Conservation (phyloP, 2,797 vertebrate species). For the Manis pentadactyla region DNA sequence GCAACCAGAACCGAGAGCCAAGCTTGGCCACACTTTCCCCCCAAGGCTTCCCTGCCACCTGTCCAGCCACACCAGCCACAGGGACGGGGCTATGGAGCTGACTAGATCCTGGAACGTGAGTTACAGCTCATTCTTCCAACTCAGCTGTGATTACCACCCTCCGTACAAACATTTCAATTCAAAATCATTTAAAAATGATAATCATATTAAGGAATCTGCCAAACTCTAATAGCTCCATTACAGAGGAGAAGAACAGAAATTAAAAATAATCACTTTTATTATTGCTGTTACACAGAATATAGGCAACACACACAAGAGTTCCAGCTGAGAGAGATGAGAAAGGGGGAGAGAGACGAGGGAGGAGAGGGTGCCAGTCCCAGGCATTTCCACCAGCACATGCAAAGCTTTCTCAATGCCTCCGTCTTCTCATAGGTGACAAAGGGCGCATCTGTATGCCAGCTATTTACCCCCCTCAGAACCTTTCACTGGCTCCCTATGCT, state of each 20-base stretch:
- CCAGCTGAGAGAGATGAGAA: neutral
- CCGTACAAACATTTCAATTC: constrained; percentile 80
- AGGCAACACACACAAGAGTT: neutral
- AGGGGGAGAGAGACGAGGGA: neutral
- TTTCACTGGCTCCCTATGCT: neutral
- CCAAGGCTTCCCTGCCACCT: rapidly evolving
- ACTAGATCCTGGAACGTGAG: constrained; percentile 60
- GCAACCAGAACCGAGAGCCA: neutral
- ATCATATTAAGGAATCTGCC: constrained; percentile 79
- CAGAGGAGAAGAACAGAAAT: constrained; percentile 75
- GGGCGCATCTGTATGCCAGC: neutral
- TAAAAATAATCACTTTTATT: constrained; percentile 66
- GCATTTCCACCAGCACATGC: neutral
- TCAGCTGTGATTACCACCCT: constrained; percentile 74
- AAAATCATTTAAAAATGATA: constrained; percentile 76
- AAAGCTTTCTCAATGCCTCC: neutral
- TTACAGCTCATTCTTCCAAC: constrained; percentile 75
- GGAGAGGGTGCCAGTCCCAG: neutral
- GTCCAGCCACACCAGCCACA: rapidly evolving
- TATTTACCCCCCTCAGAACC: neutral
- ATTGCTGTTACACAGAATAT: constrained; percentile 22
- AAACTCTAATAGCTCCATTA: constrained; percentile 82
- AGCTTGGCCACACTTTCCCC: rapidly evolving
- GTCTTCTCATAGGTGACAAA: neutral
- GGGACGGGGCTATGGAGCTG: neutral